A percentile compares a stretch with the other conserved stretches of the same genome.
Conservation (phyloP, 2,113 vertebrate species). For the Parus major region DNA sequence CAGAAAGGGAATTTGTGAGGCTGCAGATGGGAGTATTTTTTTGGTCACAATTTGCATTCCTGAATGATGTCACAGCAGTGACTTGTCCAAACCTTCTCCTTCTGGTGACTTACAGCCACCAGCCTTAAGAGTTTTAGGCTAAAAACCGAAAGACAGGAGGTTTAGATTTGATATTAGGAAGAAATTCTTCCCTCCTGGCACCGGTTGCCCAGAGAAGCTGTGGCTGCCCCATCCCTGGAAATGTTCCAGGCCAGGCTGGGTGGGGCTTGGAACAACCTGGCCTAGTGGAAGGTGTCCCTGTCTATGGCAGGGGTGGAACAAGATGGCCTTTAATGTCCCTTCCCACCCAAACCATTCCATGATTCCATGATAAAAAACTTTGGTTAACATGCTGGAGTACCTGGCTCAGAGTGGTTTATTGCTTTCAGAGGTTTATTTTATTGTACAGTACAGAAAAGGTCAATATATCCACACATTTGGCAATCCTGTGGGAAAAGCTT, state of each 20-base stretch:
- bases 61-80: not conserved
- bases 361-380: not conserved
- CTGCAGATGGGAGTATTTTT: not conserved
- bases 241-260: not conserved
- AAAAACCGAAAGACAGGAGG: not conserved
- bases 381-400: not conserved
- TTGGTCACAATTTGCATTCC: not conserved
- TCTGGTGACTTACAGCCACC: not conserved
- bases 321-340: not conserved
- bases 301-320: accelerated
- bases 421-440: not conserved
- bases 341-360: not conserved
- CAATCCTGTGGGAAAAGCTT: not conserved
- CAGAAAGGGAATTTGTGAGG: not conserved
- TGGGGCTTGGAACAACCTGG: accelerated
- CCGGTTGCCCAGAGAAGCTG: not conserved
- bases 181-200: not conserved
- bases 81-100: not conserved
- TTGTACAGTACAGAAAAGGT: not conserved
- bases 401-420: not conserved
- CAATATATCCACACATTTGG: not conserved
- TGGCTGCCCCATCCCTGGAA: not conserved
- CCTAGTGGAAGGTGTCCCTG: not conserved
- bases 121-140: not conserved
- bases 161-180: not conserved